Evolutionary conservation across 2,113 vertebrate species (phyloP).

Genomic region (Oostethus manadensis): DNA sequence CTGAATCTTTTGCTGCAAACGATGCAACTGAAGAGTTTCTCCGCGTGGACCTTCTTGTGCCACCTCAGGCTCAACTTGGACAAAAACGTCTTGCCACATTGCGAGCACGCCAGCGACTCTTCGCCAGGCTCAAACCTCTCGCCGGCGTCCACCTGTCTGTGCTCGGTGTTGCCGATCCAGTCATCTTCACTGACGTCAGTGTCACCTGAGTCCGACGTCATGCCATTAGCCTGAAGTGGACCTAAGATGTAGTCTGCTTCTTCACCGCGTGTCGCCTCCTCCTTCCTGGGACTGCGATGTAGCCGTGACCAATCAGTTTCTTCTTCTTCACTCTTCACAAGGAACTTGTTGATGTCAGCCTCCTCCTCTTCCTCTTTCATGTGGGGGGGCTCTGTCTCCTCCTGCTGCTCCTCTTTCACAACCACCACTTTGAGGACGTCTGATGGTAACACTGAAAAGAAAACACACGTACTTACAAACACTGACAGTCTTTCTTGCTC

Average conservation of each 20-base stretch:
- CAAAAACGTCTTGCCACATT: background rate
- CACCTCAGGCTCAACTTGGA: background rate
- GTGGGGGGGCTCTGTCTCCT: no score
- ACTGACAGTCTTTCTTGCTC: no score
- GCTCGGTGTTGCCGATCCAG: background rate
- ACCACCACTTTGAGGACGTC: background rate
- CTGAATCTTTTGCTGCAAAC: background rate
- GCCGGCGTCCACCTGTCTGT: no score
- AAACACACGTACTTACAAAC: background rate
- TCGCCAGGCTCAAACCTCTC: background rate
- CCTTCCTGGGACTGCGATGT: no score
- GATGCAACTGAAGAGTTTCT: background rate
- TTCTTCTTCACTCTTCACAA: background rate
- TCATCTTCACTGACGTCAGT: background rate
- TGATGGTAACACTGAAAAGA: background rate
- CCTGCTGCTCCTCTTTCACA: background rate
- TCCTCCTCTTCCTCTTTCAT: background rate
- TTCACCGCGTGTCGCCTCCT: no score
- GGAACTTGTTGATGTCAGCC: background rate
- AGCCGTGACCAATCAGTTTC: background rate
- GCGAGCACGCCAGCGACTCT: background rate
- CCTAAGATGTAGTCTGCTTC: no score
- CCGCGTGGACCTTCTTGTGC: background rate
- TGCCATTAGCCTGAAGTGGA: background rate
- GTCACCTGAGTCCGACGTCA: background rate